Evolutionary conservation across 2,113 vertebrate genomes (phyloP).

Genomic region (Alligator sinensis): DNA sequence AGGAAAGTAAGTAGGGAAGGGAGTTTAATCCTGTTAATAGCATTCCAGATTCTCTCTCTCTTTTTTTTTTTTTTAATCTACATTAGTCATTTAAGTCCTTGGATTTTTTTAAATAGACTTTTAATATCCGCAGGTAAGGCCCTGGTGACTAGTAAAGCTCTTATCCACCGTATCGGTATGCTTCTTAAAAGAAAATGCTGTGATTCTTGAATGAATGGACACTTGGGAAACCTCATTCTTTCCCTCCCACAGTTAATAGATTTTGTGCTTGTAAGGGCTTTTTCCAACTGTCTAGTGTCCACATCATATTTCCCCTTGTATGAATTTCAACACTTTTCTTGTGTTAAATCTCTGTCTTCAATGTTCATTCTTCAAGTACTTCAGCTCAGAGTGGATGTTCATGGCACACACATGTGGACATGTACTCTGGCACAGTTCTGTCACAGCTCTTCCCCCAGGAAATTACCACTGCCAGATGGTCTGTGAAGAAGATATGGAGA

Average conservation of each 20-base stretch:
- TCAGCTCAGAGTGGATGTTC: neutral
- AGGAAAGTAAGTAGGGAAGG: neutral
- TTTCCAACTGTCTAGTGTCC: neutral
- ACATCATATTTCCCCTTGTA: neutral
- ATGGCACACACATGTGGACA: neutral
- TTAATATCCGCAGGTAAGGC: neutral
- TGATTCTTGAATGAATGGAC: neutral
- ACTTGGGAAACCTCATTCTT: neutral
- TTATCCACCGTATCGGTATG: neutral
- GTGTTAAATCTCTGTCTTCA: neutral
- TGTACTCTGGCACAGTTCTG: neutral
- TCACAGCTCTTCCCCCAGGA: neutral
- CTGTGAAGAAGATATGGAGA: neutral
- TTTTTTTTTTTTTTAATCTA: neutral
- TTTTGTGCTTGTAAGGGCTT: neutral
- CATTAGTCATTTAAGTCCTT: accelerated
- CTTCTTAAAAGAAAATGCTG: neutral
- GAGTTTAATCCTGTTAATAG: neutral
- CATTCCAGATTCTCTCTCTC: neutral
- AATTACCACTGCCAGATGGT: neutral
- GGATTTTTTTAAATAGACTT: neutral
- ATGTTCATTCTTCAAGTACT: neutral
- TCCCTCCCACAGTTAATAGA: neutral
- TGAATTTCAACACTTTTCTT: neutral
- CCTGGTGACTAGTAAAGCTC: neutral